Percentiles rank a stretch among this genome's conserved stretches.
Evolutionary conservation across 2,797 vertebrate species (phyloP).

Genomic region (Glyptemys insculpta): DNA sequence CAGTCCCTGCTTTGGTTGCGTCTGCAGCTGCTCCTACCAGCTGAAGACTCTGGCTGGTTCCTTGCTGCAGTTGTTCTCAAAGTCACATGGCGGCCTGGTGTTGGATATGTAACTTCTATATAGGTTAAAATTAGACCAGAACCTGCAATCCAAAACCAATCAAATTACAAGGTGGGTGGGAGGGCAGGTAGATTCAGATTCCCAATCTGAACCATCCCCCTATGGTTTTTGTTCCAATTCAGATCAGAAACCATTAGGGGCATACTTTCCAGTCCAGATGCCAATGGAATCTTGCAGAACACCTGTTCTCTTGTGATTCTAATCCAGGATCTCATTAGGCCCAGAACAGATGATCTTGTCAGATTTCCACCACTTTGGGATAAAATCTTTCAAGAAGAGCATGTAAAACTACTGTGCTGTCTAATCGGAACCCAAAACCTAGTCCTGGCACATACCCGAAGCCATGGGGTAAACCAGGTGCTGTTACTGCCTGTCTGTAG

Average conservation of each 20-base stretch:
- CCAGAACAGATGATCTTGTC: background rate
- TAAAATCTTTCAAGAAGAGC: background rate
- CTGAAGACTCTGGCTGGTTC: background rate
- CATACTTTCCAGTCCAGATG: background rate
- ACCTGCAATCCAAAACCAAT: background rate
- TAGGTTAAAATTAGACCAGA: background rate
- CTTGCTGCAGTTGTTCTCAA: background rate
- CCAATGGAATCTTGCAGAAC: background rate
- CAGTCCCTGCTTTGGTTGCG: background rate
- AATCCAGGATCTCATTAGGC: background rate
- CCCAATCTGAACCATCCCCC: background rate
- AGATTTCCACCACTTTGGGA: background rate
- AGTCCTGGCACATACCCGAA: background rate
- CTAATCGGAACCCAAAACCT: background rate
- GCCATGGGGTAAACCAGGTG: background rate
- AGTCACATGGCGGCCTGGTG: background rate
- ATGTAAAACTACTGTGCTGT: background rate
- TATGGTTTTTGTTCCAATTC: background rate
- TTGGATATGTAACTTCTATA: background rate
- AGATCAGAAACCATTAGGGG: background rate
- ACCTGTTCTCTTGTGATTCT: background rate
- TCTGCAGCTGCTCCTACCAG: background rate
- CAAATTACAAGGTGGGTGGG: background rate
- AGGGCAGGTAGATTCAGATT: background rate
- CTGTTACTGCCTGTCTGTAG: background rate